These are phyloP conservation scores for Drosophila prosaltans DNA, from an alignment of 1,140 invertebrate species.

Conservation along the genomic window DNA sequence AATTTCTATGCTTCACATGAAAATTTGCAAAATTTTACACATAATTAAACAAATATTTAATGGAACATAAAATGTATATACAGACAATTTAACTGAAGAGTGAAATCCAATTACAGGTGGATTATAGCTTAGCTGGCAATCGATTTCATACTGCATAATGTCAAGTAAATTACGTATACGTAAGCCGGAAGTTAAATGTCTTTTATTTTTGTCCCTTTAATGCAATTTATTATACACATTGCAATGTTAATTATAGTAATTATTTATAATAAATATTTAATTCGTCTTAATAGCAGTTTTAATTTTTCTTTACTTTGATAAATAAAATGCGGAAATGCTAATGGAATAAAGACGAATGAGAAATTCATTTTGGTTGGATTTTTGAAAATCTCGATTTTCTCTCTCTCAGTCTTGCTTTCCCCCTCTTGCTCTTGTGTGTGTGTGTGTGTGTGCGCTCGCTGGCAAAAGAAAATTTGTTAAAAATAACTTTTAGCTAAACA, in stretches of 20 bases:
- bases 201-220: too few species aligned
- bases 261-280: not conserved
- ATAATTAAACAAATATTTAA: slow-evolving; percentile 21
- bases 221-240: not conserved
- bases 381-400: slow-evolving; percentile 69
- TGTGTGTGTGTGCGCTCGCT: not conserved
- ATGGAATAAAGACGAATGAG: slow-evolving; percentile 13
- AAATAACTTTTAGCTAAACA: slow-evolving; percentile 83
- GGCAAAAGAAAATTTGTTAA: slow-evolving; percentile 76
- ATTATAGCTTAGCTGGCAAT: slow-evolving; percentile 7
- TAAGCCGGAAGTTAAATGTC: slow-evolving; percentile 20
- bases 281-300: not conserved
- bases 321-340: slow-evolving; percentile 42
- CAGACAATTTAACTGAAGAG: not conserved
- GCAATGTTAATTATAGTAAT: slow-evolving; percentile 12
- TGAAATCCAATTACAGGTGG: slow-evolving; percentile 17
- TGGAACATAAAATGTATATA: not conserved
- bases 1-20: not conserved
- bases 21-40: slow-evolving; percentile 21
- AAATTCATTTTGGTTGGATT: slow-evolving; percentile 49
- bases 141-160: slow-evolving; percentile 5
- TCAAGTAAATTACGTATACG: slow-evolving; percentile 41
- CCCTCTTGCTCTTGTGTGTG: not conserved
- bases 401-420: not conserved
- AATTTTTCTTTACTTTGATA: not conserved